phyloP scores from a whole-genome alignment of 2,888 invertebrate genomes.

The Cyclophora punctaria region DNA sequence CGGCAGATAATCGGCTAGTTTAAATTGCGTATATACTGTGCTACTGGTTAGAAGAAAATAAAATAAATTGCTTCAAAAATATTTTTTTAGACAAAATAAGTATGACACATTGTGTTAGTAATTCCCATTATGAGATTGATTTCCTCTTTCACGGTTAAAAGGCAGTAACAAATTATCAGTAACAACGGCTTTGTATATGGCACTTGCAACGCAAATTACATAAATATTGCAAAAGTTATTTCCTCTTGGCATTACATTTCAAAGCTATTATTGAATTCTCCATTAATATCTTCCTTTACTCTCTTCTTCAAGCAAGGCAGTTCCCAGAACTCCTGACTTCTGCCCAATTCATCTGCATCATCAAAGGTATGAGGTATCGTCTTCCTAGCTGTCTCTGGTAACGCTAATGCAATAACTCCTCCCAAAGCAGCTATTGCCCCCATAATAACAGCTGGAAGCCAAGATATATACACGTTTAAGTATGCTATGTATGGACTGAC shows the following conservation, averaged over 20 bases:
- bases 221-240: too few species aligned
- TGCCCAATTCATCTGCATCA: slow-evolving; percentile 44
- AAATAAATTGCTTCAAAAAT: too few species aligned
- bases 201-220: too few species aligned
- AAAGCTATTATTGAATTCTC: slow-evolving; percentile 19
- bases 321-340: slow-evolving; percentile 36
- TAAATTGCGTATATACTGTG: too few species aligned
- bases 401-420: slow-evolving; percentile 28
- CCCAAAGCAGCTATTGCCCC: slow-evolving; percentile 31
- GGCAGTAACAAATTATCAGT: too few species aligned
- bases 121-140: too few species aligned
- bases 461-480: slow-evolving; percentile 32
- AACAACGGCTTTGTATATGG: too few species aligned
- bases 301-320: slow-evolving; percentile 34
- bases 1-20: too few species aligned
- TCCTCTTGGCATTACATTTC: slow-evolving; percentile 13
- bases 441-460: slow-evolving; percentile 48
- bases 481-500: slow-evolving; percentile 53
- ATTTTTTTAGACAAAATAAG: too few species aligned
- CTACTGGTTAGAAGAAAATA: too few species aligned
- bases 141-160: too few species aligned
- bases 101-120: too few species aligned
- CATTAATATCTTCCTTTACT: slow-evolving; percentile 11
- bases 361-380: slow-evolving; percentile 59
- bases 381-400: slow-evolving; percentile 52